Evolutionary conservation across 2,113 vertebrate species (phyloP).

Genomic region (Tichodroma muraria): DNA sequence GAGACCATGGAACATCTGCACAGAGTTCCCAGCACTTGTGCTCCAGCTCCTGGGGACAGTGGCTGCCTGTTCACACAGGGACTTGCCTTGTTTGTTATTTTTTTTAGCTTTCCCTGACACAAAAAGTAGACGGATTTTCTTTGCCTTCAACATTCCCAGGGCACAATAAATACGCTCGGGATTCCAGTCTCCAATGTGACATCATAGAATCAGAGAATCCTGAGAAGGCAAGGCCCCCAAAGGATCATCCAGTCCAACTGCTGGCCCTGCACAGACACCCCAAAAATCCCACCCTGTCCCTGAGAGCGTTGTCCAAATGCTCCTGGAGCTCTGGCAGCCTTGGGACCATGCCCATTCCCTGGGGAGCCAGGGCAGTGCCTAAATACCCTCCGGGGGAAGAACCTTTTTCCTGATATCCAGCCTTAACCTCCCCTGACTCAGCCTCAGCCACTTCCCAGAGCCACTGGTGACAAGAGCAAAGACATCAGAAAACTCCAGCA

Average conservation of each 20-base stretch:
- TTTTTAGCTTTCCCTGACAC: not conserved
- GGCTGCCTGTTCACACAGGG: not conserved
- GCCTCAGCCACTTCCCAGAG: not conserved
- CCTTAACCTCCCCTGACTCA: not conserved
- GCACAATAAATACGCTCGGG: fast-evolving
- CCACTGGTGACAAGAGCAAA: not conserved
- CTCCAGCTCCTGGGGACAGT: not conserved
- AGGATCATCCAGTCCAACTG: not conserved
- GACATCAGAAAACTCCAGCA: not conserved
- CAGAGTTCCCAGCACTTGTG: not conserved
- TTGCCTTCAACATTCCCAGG: not conserved
- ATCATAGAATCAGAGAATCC: not conserved
- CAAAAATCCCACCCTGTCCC: not conserved
- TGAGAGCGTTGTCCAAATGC: fast-evolving
- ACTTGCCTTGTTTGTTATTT: not conserved
- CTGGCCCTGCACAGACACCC: not conserved
- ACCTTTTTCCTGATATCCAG: not conserved
- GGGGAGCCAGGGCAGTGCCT: fast-evolving
- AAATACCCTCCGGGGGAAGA: not conserved
- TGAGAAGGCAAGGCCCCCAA: not conserved
- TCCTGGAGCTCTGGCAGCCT: not conserved
- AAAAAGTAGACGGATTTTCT: not conserved
- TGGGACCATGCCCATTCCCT: not conserved
- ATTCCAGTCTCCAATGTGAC: not conserved
- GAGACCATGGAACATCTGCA: not conserved